Base-by-base conservation (phyloP, 2,113 vertebrate genomes). In the Cyprinodon tularosa region DNA sequence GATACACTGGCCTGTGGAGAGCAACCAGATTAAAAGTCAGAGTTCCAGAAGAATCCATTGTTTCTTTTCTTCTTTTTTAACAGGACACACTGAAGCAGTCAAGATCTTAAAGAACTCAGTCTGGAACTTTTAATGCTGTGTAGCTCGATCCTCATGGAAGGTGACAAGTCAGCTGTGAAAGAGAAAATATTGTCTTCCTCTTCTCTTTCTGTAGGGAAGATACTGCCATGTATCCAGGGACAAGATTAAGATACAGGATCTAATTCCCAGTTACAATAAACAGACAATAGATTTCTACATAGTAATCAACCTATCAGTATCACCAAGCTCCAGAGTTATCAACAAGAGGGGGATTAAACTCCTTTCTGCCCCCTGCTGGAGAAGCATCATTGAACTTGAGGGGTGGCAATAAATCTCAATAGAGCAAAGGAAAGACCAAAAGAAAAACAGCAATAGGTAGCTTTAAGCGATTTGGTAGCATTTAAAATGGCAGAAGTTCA, bases 1-100 rank as follows among this genome's bases (percentile, higher is more conserved):
- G 92, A 99, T 96, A 77, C 97, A 99, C 12, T 99, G 94, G 68
- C 98, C 98, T 99, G 93, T 83, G 88, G 72, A 85, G 71, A 36
- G 45, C 14, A 65, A 62, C 68, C 0, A 12, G 76, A 77, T 60
- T 69, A 74, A 85, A 84, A 88, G 61, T 88, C 62, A 86, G 62
- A 62, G 62, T 50, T 72, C 47, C 61, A 86, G 77, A 84, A 82
- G 74, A 88, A 84, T 83, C 65, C 66, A 63, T 12, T 29, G 70
- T 63, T 76, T 67, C 29, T 63, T 72, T 3, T 57, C n/a, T 57
- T 53, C n/a, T n/a, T 57, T 4, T 74, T 69, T 39, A 72, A n/a
- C 73, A 72, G 82, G 40, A 37, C 29, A 63, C 39, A 47, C n/a
- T 64, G 9, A 42, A 68, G 75, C 38, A 73, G 66, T 72, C 75